Base-by-base conservation (phyloP, 1,140 invertebrate species). In the Metopolophium dirhodum region DNA sequence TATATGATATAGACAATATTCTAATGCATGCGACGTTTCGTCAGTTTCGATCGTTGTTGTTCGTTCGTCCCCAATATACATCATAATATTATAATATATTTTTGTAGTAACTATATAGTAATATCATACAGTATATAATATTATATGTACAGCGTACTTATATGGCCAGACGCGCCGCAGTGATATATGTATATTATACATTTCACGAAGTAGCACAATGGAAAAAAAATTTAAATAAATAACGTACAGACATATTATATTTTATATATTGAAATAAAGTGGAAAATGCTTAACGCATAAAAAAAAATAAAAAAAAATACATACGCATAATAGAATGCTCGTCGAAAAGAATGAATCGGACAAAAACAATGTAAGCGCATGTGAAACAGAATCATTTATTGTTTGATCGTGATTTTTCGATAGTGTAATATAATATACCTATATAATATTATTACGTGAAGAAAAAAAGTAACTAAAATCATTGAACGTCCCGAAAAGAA, bases 371-470 rank as follows among this genome's bases (percentile, higher is more conserved):
- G 41, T 26, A 47, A 30, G 41, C 41, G 23, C 26, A 86, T 86
- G 41, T 47, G 85, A 86, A 86, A 86, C 85, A 86, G 26, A 86
- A n/a, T n/a, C 85, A 49, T 86, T 86, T 86, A 86, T 47, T 86
- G 85, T 86, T 86, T 47, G 85, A 30, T 45, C 85, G 85, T 86
- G 85, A 86, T 86, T 86, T 86, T 86, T 47, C 83, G 85, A 41
- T 47, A 45, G 45, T 41, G 45, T 83, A 37, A 20, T 82, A 85
- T 86, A 47, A 86, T 86, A 45, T 86, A 47, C 3, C 9, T 47
- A 45, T 47, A 45, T n/a, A 47, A 45, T 85, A 86, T 86, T 86
- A 86, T 68, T 45, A 47, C 49, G 85, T n/a, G 45, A 14, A 86
- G 2, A 30, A 86, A 47, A 47, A 83, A 47, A n/a, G 26, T 86